Conservation (phyloP, 2,888 invertebrate genomes). For the Apamea sordens region DNA sequence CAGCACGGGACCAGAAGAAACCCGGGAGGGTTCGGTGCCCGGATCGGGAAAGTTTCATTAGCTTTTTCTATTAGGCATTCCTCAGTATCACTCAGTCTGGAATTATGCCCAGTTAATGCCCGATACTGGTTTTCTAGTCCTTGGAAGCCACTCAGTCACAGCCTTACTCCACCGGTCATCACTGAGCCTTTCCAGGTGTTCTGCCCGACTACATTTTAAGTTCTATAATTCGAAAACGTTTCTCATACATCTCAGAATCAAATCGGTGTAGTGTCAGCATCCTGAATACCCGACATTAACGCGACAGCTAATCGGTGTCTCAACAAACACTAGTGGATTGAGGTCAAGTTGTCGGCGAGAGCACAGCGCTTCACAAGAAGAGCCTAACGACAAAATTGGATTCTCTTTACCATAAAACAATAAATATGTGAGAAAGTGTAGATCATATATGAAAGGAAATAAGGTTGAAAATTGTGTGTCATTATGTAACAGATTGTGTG, state of each 20-base stretch:
- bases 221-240: background rate
- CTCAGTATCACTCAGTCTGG: background rate
- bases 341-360: constrained; percentile 50
- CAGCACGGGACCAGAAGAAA: background rate
- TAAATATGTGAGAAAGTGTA: background rate
- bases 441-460: background rate
- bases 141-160: background rate
- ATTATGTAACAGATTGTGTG: background rate
- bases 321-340: constrained; percentile 29
- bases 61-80: background rate
- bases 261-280: background rate
- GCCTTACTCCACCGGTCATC: no score
- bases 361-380: constrained; percentile 38
- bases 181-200: background rate
- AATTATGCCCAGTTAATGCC: background rate
- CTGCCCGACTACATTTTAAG: background rate
- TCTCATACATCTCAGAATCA: background rate
- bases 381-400: constrained; percentile 51
- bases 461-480: background rate
- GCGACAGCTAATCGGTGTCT: constrained; percentile 24
- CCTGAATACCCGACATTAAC: constrained; percentile 11
- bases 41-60: background rate
- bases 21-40: background rate
- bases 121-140: background rate
- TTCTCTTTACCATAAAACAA: constrained; percentile 26